A percentile compares a stretch with the other conserved stretches of the same genome.
These are phyloP conservation scores for Mesodorylaimus sp. DNA, from an alignment of 2,888 invertebrate genomes.

Conservation along the genomic window DNA sequence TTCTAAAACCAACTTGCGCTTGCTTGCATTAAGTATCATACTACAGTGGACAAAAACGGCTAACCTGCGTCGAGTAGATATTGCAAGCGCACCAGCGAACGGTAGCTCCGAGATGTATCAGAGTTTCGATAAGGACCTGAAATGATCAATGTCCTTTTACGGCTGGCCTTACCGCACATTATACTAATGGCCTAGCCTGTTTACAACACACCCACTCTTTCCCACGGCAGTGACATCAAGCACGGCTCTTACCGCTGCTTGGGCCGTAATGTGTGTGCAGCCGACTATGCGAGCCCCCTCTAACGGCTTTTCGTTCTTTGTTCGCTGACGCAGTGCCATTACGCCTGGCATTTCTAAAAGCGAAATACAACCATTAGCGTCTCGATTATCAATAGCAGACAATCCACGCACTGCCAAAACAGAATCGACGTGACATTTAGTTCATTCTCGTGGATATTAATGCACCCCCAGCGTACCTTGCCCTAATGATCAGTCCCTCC, in stretches of 20 bases:
- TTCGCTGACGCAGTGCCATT: slow-evolving; percentile 74
- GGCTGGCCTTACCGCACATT: no score
- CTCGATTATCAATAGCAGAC: no score
- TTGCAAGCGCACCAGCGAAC: slow-evolving; percentile 94
- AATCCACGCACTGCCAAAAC: no score
- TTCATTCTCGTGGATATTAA: background rate
- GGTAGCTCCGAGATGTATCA: slow-evolving; percentile 60
- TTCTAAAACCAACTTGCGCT: slow-evolving; percentile 43
- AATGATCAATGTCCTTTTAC: slow-evolving; percentile 10
- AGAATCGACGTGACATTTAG: background rate
- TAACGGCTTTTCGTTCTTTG: slow-evolving; percentile 61
- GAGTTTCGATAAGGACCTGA: slow-evolving; percentile 60
- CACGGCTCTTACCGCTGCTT: slow-evolving; percentile 76
- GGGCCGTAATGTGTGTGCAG: slow-evolving; percentile 94
- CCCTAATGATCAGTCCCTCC: background rate
- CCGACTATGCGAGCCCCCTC: slow-evolving; percentile 89
- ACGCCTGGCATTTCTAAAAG: slow-evolving; percentile 83
- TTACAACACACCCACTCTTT: no score
- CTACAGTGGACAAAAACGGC: no score
- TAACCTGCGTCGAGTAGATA: slow-evolving; percentile 80
- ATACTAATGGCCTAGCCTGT: no score
- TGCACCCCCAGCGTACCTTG: background rate
- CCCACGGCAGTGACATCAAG: no score
- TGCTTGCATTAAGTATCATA: no score
- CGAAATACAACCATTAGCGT: background rate